Percentiles rank a stretch among this genome's conserved stretches.
These are phyloP conservation scores for Apus apus DNA, from an alignment of 2,113 vertebrate genomes.

Conservation along the genomic window DNA sequence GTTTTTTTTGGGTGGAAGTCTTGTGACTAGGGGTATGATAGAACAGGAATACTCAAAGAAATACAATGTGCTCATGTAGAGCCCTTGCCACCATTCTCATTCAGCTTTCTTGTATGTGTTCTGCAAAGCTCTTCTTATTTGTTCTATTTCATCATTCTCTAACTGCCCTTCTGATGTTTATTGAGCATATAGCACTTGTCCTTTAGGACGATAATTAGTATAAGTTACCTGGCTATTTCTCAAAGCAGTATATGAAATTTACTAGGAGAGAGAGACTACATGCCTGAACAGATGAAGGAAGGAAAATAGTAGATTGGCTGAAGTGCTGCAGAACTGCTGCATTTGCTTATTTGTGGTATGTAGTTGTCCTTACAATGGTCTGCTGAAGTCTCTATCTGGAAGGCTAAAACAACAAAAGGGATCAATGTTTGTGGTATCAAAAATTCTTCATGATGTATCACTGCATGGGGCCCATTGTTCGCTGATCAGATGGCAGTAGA, in stretches of 20 bases:
- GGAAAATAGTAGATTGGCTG: not conserved
- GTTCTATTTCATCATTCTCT: not conserved
- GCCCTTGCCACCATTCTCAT: not conserved
- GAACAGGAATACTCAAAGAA: not conserved
- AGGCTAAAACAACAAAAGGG: not conserved
- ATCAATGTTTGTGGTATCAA: not conserved
- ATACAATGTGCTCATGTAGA: not conserved
- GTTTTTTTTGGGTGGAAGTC: not conserved
- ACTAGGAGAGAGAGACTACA: not conserved
- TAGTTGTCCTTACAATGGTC: not conserved
- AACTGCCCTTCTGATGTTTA: not conserved
- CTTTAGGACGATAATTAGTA: not conserved
- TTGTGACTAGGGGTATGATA: not conserved
- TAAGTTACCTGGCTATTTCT: not conserved
- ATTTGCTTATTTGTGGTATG: accelerated
- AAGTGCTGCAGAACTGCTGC: not conserved
- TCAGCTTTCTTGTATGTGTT: not conserved
- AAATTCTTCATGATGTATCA: not conserved
- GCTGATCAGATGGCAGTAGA: not conserved
- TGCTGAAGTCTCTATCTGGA: not conserved
- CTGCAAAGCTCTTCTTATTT: not conserved
- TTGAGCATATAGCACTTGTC: not conserved
- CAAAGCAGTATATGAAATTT: not conserved
- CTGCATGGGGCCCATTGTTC: not conserved
- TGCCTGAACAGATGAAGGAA: not conserved